Percentiles rank a stretch among this genome's conserved stretches.
phyloP scores from a whole-genome alignment of 1,140 invertebrate species.

The Pseudomyrmex cubaensis region DNA sequence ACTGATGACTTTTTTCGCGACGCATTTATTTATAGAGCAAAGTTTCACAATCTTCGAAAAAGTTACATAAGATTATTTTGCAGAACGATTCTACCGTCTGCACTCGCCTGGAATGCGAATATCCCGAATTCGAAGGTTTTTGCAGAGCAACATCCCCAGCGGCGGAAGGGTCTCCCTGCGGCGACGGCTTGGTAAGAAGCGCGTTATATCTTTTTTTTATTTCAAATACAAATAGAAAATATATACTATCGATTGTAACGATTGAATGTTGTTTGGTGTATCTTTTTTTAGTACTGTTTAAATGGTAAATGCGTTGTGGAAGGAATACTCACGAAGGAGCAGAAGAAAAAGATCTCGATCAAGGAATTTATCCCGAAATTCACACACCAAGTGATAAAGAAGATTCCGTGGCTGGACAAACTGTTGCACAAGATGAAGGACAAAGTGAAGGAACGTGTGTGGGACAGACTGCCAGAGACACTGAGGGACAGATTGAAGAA shows the following conservation, averaged over 20 bases:
- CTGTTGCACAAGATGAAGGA: background rate
- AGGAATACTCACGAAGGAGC: conserved; percentile 20
- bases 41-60: too few relatives aligned
- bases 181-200: conserved; percentile 91
- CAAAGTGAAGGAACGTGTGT: too few relatives aligned
- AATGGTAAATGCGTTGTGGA: conserved; percentile 54
- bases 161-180: conserved; percentile 96
- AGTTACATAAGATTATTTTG: background rate
- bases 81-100: conserved; percentile 72
- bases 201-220: background rate
- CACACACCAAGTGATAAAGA: conserved; percentile 1
- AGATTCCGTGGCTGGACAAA: conserved; percentile 2
- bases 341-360: conserved; percentile 12
- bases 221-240: background rate
- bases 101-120: conserved; percentile 66
- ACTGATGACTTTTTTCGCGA: too few relatives aligned
- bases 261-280: conserved; percentile 1
- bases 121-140: conserved; percentile 86
- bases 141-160: conserved; percentile 95
- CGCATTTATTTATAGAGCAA: too few relatives aligned
- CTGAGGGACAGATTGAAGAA: background rate
- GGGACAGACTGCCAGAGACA: background rate
- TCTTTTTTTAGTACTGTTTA: conserved; percentile 47
- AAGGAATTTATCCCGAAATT: conserved; percentile 16
- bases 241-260: background rate